These are phyloP conservation scores for Alces alces DNA, from an alignment of 2,113 vertebrate genomes.

Conservation along the genomic window DNA sequence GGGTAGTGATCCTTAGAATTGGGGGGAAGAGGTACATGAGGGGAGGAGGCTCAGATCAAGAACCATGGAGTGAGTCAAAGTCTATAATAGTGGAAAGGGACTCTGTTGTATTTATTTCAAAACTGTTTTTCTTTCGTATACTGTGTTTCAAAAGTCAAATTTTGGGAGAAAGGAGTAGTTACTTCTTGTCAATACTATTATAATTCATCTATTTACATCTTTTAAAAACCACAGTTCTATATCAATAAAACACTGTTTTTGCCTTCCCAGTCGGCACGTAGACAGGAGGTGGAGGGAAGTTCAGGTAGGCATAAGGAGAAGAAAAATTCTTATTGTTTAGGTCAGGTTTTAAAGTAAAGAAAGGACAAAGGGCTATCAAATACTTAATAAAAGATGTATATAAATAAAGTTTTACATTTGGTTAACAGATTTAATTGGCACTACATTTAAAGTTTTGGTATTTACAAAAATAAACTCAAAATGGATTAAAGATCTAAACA, in stretches of 20 bases:
- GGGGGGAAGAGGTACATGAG: neutral
- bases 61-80: neutral
- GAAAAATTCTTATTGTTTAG: neutral
- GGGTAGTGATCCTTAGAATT: neutral
- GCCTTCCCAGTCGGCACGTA: neutral
- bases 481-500: neutral
- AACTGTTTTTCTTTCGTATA: neutral
- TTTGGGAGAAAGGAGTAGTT: neutral
- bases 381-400: neutral
- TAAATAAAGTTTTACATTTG: conserved; percentile 6
- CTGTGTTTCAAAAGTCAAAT: neutral
- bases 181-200: neutral
- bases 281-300: neutral
- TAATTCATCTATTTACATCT: neutral
- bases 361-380: neutral
- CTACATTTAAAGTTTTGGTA: neutral
- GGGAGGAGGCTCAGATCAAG: neutral
- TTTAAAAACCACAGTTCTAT: neutral
- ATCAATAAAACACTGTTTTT: neutral
- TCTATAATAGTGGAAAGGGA: neutral
- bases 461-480: neutral
- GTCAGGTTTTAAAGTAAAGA: conserved; percentile 2
- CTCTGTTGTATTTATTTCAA: neutral
- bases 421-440: neutral
- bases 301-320: neutral